A percentile compares a stretch with the other conserved stretches of the same genome.
Conservation (phyloP, 2,797 vertebrate genomes). For the Onychomys torridus region DNA sequence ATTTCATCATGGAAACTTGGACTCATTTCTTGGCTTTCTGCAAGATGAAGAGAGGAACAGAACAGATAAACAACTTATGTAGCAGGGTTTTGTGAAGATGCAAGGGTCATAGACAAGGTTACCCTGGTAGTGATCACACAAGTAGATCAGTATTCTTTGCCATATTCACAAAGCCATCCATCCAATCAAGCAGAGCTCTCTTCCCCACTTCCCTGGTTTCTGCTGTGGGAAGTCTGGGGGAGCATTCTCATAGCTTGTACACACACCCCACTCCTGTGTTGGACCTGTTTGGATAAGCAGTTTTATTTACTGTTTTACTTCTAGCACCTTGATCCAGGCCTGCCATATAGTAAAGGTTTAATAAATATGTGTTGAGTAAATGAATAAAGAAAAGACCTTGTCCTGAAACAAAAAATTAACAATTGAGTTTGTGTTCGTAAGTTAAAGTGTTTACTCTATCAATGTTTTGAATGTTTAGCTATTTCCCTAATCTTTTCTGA, state of each 20-base stretch:
- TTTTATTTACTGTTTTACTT: slow-evolving; percentile 10
- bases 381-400: neutral
- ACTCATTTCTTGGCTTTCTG: slow-evolving; percentile 7
- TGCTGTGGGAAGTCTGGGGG: neutral
- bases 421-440: neutral
- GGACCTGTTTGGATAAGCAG: neutral
- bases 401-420: neutral
- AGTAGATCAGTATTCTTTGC: neutral
- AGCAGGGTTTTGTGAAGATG: neutral
- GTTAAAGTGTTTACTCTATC: neutral
- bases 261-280: neutral
- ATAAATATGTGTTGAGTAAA: neutral
- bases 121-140: neutral
- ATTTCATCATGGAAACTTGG: neutral
- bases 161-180: neutral
- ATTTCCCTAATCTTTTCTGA: neutral
- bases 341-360: neutral
- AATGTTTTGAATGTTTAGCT: neutral
- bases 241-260: neutral
- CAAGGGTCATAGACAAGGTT: neutral
- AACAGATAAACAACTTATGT: neutral
- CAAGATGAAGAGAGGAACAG: neutral
- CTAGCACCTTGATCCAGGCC: neutral
- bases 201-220: neutral
- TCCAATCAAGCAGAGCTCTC: neutral